Base-by-base conservation (phyloP, 1,140 invertebrate genomes). In the Drosophila ohnishii region DNA sequence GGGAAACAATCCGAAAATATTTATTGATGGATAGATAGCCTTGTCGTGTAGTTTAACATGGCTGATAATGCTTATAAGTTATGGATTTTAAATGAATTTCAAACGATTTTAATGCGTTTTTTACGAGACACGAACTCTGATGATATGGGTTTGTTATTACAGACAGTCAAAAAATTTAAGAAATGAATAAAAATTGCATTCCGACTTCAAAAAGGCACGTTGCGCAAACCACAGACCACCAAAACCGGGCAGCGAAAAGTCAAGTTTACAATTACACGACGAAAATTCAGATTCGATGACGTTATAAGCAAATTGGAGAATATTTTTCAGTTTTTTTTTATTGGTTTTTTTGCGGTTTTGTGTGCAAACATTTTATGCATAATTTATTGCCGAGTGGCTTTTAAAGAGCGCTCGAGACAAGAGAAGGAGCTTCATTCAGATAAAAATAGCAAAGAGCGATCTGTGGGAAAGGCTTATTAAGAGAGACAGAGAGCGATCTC, bases 21-120 rank as follows among this genome's bases (percentile, higher is more conserved):
- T 65, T 42, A 28, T 35, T 53, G 63, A 28, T 50, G 39, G 37
- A 58, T 34, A 45, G 62, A 65, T 37, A 79, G 62, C 75, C 80
- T 76, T 80, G 55, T 25, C 13, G 28, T 47, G 35, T 13, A 50
- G 45, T 55, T 78, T 50, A 80, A 78, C 62, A 81, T 69, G 55
- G 61, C 19, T 67, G 58, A 76, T 80, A 71, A 71, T 66, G 34
- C 53, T 34, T 14, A 67, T 50, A 65, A 79, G 35, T 76, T 84
- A 85, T 80, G 76, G 40, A 37, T 76, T 84, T 84, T 84, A 85
- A 84, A 84, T 84, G 45, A 84, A 80, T 85, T 69, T 85, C 67
- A 84, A 84, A 84, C 56, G 80, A 80, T 77, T 84, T 80, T 65
- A 73, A 83, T 85, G 72, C 47, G 42, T 77, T 84, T 84, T 84